Evolutionary conservation across 1,140 invertebrate genomes (phyloP).

Genomic region (Hesperophylax magnus): DNA sequence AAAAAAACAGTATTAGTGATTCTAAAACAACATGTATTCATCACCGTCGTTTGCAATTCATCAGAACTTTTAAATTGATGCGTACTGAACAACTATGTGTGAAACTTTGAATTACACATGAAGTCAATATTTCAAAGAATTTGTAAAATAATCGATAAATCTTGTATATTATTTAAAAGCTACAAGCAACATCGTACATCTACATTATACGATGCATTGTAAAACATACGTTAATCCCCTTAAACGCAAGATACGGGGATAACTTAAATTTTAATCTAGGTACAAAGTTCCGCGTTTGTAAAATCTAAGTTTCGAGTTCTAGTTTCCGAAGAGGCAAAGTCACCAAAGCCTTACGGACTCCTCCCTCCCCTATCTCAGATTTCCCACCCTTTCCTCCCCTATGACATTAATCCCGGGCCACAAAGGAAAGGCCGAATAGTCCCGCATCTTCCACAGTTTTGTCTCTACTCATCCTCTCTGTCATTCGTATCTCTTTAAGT

Average conservation of each 20-base stretch:
- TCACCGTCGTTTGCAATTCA: no score
- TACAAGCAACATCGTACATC: no score
- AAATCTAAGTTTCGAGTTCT: slow-evolving; percentile 12
- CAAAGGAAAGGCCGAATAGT: slow-evolving; percentile 7
- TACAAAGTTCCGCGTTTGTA: neutral
- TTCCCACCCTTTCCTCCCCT: neutral
- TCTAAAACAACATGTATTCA: no score
- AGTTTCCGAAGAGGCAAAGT: slow-evolving; percentile 24
- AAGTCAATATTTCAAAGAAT: no score
- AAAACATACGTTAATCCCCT: no score
- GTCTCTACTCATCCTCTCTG: slow-evolving; percentile 19
- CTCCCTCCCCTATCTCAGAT: neutral
- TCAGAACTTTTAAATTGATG: no score
- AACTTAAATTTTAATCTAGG: slow-evolving; percentile 1
- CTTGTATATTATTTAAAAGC: no score
- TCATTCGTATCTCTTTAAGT: slow-evolving; percentile 26
- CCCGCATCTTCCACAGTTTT: slow-evolving; percentile 27
- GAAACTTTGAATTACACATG: no score
- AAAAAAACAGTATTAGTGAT: no score
- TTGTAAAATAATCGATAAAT: no score
- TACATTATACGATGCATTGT: no score
- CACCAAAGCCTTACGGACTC: slow-evolving; percentile 4
- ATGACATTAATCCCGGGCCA: slow-evolving; percentile 18
- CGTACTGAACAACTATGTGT: no score
- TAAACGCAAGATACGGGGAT: neutral